phyloP scores from a whole-genome alignment of 1,140 invertebrate genomes.

The Sitobion miscanthi region DNA sequence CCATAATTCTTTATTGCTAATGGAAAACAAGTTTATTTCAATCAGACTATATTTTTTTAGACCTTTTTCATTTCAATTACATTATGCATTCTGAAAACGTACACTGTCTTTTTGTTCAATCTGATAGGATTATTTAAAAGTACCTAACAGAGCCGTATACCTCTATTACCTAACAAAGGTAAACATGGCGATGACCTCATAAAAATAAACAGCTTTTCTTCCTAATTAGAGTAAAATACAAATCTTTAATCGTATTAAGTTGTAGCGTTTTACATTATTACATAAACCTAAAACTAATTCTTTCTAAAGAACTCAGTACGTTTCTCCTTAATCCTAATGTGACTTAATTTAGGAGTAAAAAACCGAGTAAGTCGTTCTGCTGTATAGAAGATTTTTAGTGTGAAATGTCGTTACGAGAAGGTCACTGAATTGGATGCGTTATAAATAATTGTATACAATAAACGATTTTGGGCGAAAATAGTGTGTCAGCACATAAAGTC shows the following conservation, averaged over 20 bases:
- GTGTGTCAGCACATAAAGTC: no score
- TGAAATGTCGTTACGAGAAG: not conserved
- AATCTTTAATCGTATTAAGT: not conserved
- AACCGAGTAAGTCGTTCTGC: not conserved
- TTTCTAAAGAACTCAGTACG: not conserved
- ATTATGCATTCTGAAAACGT: not conserved
- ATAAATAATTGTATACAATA: not conserved
- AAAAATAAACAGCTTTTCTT: slow-evolving; percentile 14
- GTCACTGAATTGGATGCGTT: not conserved
- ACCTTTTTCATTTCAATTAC: not conserved
- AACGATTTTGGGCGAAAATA: not conserved
- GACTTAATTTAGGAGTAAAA: not conserved
- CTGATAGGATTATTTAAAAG: not conserved
- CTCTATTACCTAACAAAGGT: not conserved
- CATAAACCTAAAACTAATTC: not conserved
- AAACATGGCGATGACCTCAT: not conserved
- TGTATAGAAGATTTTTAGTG: not conserved
- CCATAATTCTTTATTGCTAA: not conserved
- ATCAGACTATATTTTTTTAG: not conserved
- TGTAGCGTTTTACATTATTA: not conserved
- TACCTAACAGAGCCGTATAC: not conserved
- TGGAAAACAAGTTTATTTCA: not conserved
- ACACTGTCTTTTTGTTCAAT: not conserved
- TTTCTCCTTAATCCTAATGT: not conserved
- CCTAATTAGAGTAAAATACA: not conserved